A percentile compares a stretch with the other conserved stretches of the same genome.
These are phyloP conservation scores for Latrodectus hesperus DNA, from an alignment of 2,888 invertebrate species.

Conservation along the genomic window DNA sequence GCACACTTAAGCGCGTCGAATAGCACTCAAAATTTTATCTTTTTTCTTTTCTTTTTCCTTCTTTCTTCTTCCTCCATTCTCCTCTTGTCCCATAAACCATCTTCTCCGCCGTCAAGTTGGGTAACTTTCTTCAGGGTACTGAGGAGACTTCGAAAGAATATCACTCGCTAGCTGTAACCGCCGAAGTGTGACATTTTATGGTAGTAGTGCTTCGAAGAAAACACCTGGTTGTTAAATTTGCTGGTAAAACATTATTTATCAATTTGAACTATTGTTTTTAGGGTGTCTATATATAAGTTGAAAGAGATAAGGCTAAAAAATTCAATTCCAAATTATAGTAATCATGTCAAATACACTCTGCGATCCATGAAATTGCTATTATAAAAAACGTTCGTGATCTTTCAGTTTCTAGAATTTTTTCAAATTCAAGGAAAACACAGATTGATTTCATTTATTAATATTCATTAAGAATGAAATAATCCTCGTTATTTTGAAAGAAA, in stretches of 20 bases:
- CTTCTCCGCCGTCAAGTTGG: background rate
- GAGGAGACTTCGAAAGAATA: background rate
- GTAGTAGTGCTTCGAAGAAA: background rate
- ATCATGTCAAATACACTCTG: too few relatives aligned
- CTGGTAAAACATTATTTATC: background rate
- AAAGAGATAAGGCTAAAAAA: too few relatives aligned
- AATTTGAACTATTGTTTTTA: too few relatives aligned
- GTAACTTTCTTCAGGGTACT: background rate
- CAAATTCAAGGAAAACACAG: background rate
- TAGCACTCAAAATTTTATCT: too few relatives aligned
- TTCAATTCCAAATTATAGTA: too few relatives aligned
- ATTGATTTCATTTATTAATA: too few relatives aligned
- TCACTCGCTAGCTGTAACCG: background rate
- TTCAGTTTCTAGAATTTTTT: background rate
- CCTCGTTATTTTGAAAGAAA: too few relatives aligned
- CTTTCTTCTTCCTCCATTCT: conserved; percentile 20
- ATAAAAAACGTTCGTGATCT: too few relatives aligned
- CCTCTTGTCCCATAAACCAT: conserved; percentile 54
- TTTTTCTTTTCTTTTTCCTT: too few relatives aligned
- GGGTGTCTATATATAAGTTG: too few relatives aligned
- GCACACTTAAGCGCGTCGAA: background rate
- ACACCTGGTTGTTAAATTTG: conserved; percentile 5
- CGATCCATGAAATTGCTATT: too few relatives aligned
- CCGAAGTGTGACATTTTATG: conserved; percentile 32
- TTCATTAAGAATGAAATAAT: too few relatives aligned